A percentile compares a stretch with the other conserved stretches of the same genome.
These are phyloP conservation scores for Probaryconus sp. DNA, from an alignment of 1,140 invertebrate genomes.

Conservation along the genomic window DNA sequence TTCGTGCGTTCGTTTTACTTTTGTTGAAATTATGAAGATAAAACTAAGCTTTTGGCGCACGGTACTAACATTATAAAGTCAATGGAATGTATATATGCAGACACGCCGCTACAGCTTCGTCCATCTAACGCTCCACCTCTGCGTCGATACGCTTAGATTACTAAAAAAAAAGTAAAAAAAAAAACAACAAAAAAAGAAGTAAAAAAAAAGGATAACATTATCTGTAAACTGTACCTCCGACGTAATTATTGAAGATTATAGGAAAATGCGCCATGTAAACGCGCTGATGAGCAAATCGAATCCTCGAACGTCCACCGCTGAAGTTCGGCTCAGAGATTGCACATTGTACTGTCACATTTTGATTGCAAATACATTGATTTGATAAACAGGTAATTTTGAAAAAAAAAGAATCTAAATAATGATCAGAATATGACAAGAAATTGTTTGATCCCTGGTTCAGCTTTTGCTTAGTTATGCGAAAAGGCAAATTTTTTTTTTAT, in stretches of 20 bases:
- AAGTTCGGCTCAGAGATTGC: conserved; percentile 22
- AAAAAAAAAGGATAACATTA: conserved; percentile 57
- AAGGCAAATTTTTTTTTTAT: too few species aligned
- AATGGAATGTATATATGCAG: conserved; percentile 42
- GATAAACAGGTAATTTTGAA: too few species aligned
- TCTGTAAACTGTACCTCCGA: conserved; percentile 55
- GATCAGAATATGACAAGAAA: too few species aligned
- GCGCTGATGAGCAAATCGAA: conserved; percentile 46
- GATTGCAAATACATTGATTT: background rate
- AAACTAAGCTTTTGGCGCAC: conserved; percentile 18
- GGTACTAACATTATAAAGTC: conserved; percentile 40
- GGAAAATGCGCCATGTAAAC: conserved; percentile 37
- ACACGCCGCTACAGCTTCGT: conserved; percentile 26
- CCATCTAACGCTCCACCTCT: conserved; percentile 61
- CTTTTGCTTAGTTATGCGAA: too few species aligned
- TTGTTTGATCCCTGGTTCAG: too few species aligned
- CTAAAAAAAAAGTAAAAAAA: too few species aligned
- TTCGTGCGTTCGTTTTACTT: background rate
- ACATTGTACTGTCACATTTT: background rate
- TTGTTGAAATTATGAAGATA: background rate
- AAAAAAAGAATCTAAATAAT: too few species aligned
- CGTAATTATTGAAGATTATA: conserved; percentile 53
- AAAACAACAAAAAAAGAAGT: too few species aligned
- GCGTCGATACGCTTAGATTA: conserved; percentile 56
- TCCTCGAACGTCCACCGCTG: conserved; percentile 48